Conservation (phyloP, 2,797 vertebrate genomes). For the Artibeus jamaicensis region DNA sequence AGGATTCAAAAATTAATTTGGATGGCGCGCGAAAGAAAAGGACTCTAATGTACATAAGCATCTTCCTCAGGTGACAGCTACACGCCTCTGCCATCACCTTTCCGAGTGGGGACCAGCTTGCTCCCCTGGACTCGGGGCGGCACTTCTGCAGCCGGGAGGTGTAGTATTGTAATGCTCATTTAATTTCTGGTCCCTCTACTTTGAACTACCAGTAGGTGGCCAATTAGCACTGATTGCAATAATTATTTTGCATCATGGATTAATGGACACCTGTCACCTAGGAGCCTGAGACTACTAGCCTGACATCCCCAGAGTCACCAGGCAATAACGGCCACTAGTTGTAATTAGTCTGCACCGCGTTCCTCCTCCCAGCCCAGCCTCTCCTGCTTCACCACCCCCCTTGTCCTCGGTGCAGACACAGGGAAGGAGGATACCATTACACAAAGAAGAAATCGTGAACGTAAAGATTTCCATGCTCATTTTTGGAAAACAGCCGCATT, state of each 20-base stretch:
- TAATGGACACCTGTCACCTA: constrained; percentile 52
- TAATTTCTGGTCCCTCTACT: constrained; percentile 57
- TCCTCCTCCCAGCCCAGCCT: not conserved
- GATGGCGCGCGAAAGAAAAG: not conserved
- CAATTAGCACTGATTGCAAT: constrained; percentile 25
- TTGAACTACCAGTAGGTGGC: constrained; percentile 1
- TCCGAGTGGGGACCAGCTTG: not conserved
- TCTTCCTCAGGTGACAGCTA: not conserved
- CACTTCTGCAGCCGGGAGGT: not conserved
- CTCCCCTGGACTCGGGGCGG: not conserved
- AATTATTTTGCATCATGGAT: constrained; percentile 50
- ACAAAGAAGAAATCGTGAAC: not conserved
- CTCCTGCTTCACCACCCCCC: too few species aligned
- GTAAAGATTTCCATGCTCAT: not conserved
- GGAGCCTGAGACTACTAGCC: constrained; percentile 16
- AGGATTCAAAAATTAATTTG: constrained; percentile 11
- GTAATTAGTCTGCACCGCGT: not conserved
- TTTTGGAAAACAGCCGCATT: not conserved
- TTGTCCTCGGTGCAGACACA: not conserved
- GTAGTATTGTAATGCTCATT: constrained; percentile 35
- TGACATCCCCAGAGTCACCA: constrained; percentile 43
- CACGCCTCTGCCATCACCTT: not conserved
- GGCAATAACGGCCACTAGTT: not conserved
- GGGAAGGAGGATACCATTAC: not conserved
- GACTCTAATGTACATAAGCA: not conserved